Base-by-base conservation (phyloP, 2,888 invertebrate species). In the Brenthis hecate region DNA sequence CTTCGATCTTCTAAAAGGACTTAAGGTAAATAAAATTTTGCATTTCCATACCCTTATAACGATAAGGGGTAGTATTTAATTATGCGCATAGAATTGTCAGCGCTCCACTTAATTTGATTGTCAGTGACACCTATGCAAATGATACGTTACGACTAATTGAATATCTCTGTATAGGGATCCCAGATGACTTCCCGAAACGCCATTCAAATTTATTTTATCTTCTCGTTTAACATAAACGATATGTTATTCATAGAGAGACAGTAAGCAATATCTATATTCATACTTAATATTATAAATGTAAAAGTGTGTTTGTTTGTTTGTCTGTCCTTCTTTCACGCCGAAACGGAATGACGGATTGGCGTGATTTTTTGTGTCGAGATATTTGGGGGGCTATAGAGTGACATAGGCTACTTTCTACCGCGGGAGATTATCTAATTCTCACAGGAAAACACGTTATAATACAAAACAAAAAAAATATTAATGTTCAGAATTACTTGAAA, bases 61-160 rank as follows among this genome's bases (percentile, higher is more conserved):
- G 83, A 78, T 64, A 81, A 83, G 84, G 86, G 86, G 85, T 86
- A 84, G 84, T 81, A 91, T 86, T 89, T 83, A 86, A 89, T 90
- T 89, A 89, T 88, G 85, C 88, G 80, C 80, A 78, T 85, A 82
- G 79, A 84, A 86, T 83, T 85, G 85, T 83, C 81, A 83, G 80
- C 81, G 83, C 82, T 80, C 82, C 86, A 88, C 85, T 89, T 91
- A 86, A 91, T 88, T 90, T 88, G 86, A 90, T 91, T 86, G 88
- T 84, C 82, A 83, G 77, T 83, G 88, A 90, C 90, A 91, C 90
- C 87, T 88, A 90, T 92, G 91, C 89, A 91, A 91, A 92, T 92
- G 83, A 87, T 86, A 82, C 84, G 87, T 86, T 80, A 82, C 83
- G 80, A 78, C 81, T 90, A 92, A 92, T 91, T 91, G 91, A 91